Conservation (phyloP, 2,797 vertebrate species). For the Chelidonichthys spinosus region DNA sequence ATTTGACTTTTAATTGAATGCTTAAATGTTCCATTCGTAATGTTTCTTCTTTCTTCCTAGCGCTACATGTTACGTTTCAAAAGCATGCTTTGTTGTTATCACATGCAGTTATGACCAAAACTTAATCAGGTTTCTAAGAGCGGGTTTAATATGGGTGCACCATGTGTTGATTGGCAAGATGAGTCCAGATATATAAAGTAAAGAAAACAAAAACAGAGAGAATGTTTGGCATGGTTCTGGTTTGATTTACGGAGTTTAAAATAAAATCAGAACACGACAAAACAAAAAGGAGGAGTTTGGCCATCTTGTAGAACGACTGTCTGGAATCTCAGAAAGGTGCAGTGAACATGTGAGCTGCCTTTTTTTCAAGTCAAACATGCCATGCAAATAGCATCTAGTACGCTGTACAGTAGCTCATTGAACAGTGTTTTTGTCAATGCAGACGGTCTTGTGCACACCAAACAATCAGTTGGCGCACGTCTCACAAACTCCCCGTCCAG, state of each 20-base stretch:
- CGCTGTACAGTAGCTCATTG: neutral
- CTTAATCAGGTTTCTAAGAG: slow-evolving; percentile 66
- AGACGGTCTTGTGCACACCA: neutral
- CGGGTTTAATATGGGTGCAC: slow-evolving; percentile 68
- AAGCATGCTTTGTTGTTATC: slow-evolving; percentile 66
- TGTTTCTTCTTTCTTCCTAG: slow-evolving; percentile 43
- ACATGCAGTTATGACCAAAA: slow-evolving; percentile 74
- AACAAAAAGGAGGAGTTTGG: slow-evolving; percentile 71
- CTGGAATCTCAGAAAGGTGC: slow-evolving; percentile 65
- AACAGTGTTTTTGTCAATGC: neutral
- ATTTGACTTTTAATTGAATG: neutral
- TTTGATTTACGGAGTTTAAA: slow-evolving; percentile 72
- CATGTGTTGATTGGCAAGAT: slow-evolving; percentile 83
- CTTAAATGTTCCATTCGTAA: slow-evolving; percentile 15
- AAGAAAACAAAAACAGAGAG: slow-evolving; percentile 32
- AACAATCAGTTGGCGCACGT: neutral
- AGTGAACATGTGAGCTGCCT: slow-evolving; percentile 13
- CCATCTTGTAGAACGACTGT: slow-evolving; percentile 75
- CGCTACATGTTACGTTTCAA: slow-evolving; percentile 44
- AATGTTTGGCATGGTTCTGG: slow-evolving; percentile 66
- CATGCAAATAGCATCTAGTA: slow-evolving; percentile 10
- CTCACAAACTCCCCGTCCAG: slow-evolving; percentile 11
- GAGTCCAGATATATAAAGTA: slow-evolving; percentile 69
- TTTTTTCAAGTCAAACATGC: slow-evolving; percentile 27
- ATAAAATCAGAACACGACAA: slow-evolving; percentile 73